Evolutionary conservation across 2,888 invertebrate genomes (phyloP), one percentile per base, ranked within the genome.

Genomic region (Hydrotaea cyrtoneurina): DNA sequence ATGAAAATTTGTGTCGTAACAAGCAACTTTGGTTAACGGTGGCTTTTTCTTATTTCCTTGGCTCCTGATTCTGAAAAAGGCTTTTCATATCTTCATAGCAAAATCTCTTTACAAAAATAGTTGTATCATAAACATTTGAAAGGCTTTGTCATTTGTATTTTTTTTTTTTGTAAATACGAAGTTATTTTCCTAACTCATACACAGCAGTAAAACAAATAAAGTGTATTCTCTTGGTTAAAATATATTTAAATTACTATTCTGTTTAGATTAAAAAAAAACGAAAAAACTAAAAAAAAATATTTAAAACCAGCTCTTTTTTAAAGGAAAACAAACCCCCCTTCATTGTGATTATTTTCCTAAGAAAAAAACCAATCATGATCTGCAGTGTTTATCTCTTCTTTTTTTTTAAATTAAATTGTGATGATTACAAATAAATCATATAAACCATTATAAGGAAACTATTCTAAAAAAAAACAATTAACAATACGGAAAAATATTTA

Each of bases 271-370:
- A 13, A 7, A 39, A 10, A 43, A 23, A 5, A 50, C 15, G 21
- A 43, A 43, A 43, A 36, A 15, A 13, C 5, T 23, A 15, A 21
- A 36, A 50, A 76, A 62, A 46, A 62, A 15, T 53, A 7, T 3
- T 21, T 15, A 62, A 46, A 17, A 53, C 31, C 17, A n/a, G n/a
- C 0, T 50, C n/a, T n/a, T 50, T 50, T 50, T 13, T n/a, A 50
- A 31, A 13, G 21, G 17, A 36, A 17, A 66, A 75, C 36, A 39
- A 81, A 69, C 74, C 59, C 75, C 59, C 75, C 82, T 78, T 62
- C 13, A 72, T 71, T 79, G 83, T 83, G 83, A 83, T 83, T 83
- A 21, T 73, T 76, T 79, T 31, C 62, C 59, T 55, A 82, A 81
- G 86, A 31, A 64, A 26, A 57, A 74, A 78, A n/a, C n/a, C 17